Percentiles rank a stretch among this genome's conserved stretches.
Evolutionary conservation across 2,888 invertebrate genomes (phyloP).

Genomic region (Eupithecia abbreviata): DNA sequence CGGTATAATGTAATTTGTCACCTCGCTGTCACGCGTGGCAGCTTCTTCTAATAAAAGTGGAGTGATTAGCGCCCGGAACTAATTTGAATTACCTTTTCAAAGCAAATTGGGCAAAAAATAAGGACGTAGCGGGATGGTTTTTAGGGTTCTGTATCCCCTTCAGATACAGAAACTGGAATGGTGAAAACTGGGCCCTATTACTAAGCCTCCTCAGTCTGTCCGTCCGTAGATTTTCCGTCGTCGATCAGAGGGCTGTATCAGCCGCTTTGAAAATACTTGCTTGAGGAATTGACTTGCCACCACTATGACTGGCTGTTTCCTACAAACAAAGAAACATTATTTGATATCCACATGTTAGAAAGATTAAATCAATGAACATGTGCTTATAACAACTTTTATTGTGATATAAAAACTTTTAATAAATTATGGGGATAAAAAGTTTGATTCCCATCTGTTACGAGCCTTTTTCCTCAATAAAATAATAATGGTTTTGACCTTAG

Average conservation of each 20-base stretch:
- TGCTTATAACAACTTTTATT: constrained; percentile 4
- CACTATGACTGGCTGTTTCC: not conserved
- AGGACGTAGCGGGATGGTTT: not conserved
- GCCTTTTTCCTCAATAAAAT: not conserved
- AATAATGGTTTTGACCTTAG: constrained; percentile 9
- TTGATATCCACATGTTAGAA: not conserved
- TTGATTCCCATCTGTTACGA: not conserved
- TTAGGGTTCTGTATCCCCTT: not conserved
- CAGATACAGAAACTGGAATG: too few species aligned
- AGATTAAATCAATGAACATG: not conserved
- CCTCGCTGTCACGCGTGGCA: not conserved
- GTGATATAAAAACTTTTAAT: constrained; percentile 7
- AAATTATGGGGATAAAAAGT: constrained; percentile 2
- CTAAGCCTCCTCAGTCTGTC: too few species aligned
- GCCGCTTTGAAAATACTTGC: not conserved
- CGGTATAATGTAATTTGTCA: constrained; percentile 7
- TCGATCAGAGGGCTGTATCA: too few species aligned
- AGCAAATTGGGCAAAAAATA: not conserved
- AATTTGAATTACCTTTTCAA: not conserved
- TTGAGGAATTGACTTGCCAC: not conserved
- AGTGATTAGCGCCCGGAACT: not conserved
- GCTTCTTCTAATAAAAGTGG: not conserved
- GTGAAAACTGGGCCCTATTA: too few species aligned
- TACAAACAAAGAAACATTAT: not conserved
- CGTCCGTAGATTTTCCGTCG: too few species aligned